Conservation (phyloP, 2,113 vertebrate species). For the Desmodus rotundus region DNA sequence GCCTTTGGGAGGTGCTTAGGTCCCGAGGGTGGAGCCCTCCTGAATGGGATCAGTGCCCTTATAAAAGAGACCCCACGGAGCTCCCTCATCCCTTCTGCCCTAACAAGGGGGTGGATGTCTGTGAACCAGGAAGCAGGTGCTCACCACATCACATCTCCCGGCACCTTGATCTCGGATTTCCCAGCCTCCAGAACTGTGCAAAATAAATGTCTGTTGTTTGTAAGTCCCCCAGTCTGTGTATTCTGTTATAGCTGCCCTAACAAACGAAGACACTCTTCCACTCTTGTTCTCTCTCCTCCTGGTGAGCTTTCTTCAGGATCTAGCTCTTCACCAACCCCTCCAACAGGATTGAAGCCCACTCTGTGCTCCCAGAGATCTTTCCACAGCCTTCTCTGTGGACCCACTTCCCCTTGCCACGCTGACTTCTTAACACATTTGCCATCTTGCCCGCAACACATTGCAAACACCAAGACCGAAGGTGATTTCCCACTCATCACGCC, state of each 20-base stretch:
- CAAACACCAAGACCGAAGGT: not conserved
- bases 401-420: not conserved
- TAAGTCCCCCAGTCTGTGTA: not conserved
- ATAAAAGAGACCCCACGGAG: not conserved
- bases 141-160: not conserved
- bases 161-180: not conserved
- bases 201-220: not conserved
- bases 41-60: not conserved
- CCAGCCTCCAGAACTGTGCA: not conserved
- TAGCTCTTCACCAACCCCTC: not conserved
- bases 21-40: not conserved
- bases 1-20: not conserved
- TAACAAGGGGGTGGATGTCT: not conserved
- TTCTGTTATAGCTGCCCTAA: not conserved
- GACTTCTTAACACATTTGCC: not conserved
- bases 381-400: not conserved
- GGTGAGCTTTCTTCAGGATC: not conserved
- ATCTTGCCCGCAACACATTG: not conserved
- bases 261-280: not conserved
- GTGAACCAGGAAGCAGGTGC: not conserved
- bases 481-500: not conserved
- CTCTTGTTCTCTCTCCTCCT: not conserved
- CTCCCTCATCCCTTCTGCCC: not conserved
- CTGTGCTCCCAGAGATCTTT: not conserved
- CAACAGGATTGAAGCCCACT: not conserved